A percentile compares a stretch with the other conserved stretches of the same genome.
Evolutionary conservation across 1,140 invertebrate genomes (phyloP).

Genomic region (Pseudomyrmex cubaensis): DNA sequence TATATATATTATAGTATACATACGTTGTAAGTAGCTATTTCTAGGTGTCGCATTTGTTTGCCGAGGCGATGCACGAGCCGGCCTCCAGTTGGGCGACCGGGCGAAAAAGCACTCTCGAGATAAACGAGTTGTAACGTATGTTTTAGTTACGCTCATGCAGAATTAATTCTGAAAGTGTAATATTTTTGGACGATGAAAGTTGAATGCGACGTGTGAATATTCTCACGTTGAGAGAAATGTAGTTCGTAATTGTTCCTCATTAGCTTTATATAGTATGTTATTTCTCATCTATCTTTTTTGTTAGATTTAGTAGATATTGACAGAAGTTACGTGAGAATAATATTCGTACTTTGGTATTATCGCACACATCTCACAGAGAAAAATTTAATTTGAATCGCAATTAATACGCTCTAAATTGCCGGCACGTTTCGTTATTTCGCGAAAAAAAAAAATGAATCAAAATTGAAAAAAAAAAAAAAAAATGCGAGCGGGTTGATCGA

Average conservation of each 20-base stretch:
- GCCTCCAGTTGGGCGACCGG: slow-evolving; percentile 55
- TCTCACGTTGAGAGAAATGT: not conserved
- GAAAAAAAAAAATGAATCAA: too few relatives aligned
- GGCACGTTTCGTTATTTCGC: slow-evolving; percentile 1
- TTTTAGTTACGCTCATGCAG: not conserved
- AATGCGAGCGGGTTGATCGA: not conserved
- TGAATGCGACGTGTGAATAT: too few relatives aligned
- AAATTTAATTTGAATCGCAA: slow-evolving; percentile 9
- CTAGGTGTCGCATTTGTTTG: slow-evolving; percentile 76
- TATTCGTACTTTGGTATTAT: not conserved
- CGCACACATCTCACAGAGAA: not conserved
- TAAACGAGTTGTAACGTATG: too few relatives aligned
- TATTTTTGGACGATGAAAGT: too few relatives aligned
- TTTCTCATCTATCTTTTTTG: slow-evolving; percentile 12
- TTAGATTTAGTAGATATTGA: not conserved
- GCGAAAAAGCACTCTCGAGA: not conserved
- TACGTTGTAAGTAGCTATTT: slow-evolving; percentile 76
- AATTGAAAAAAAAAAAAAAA: too few relatives aligned
- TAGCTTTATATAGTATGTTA: not conserved
- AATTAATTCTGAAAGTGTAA: too few relatives aligned
- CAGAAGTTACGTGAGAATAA: not conserved
- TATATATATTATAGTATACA: slow-evolving; percentile 71
- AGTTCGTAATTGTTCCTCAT: not conserved
- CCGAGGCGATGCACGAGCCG: slow-evolving; percentile 70
- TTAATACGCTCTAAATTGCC: slow-evolving; percentile 11